These are phyloP conservation scores for Charaxes varanes DNA, from an alignment of 1,140 invertebrate genomes.

Conservation along the genomic window DNA sequence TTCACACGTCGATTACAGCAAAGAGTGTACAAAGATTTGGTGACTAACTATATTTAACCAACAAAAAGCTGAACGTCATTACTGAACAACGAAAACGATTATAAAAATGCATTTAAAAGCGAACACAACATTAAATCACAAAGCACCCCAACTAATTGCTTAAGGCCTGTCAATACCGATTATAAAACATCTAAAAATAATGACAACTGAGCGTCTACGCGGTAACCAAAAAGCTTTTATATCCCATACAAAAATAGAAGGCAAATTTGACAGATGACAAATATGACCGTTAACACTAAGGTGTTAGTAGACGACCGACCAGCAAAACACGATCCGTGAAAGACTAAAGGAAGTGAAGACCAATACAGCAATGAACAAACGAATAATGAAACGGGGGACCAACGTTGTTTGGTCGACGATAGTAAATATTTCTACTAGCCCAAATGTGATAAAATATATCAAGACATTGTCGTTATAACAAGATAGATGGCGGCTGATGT, in stretches of 20 bases:
- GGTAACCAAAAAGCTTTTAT: slow-evolving; percentile 64
- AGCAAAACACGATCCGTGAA: slow-evolving; percentile 26
- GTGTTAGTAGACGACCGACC: slow-evolving; percentile 39
- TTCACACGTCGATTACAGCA: too few species aligned
- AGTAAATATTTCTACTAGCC: slow-evolving; percentile 62
- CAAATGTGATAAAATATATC: slow-evolving; percentile 70
- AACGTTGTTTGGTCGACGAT: slow-evolving; percentile 28
- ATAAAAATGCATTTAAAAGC: slow-evolving; percentile 23
- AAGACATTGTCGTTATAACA: slow-evolving; percentile 66
- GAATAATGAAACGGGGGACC: slow-evolving; percentile 26
- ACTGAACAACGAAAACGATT: too few species aligned
- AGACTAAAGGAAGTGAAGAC: slow-evolving; percentile 13
- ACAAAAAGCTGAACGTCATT: too few species aligned
- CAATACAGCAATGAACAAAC: slow-evolving; percentile 2
- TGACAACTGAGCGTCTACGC: slow-evolving; percentile 48
- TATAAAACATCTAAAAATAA: slow-evolving; percentile 63
- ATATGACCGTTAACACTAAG: slow-evolving; percentile 63
- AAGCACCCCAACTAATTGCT: slow-evolving; percentile 41
- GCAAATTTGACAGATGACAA: slow-evolving; percentile 73
- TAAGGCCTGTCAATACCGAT: slow-evolving; percentile 57
- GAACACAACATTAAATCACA: slow-evolving; percentile 28
- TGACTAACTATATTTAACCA: too few species aligned
- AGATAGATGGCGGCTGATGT: slow-evolving; percentile 57
- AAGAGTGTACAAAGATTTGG: too few species aligned
- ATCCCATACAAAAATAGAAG: slow-evolving; percentile 64